Conservation (phyloP, 2,797 vertebrate genomes). For the Natrix natrix region DNA sequence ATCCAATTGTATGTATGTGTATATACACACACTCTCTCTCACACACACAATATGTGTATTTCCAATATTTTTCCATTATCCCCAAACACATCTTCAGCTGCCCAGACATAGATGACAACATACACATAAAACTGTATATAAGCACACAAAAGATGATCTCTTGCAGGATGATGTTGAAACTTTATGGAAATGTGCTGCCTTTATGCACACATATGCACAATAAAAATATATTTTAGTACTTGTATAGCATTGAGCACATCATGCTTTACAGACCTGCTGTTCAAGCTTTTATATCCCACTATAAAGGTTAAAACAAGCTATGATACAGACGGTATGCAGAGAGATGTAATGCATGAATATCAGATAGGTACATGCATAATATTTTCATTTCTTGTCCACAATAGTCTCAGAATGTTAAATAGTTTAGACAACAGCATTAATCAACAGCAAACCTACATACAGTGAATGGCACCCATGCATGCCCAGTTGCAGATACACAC, state of each 20-base stretch:
- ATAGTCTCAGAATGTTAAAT: not conserved
- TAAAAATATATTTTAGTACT: not conserved
- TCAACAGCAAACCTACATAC: slow-evolving; percentile 36
- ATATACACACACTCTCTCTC: too few species aligned
- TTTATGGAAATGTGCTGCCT: not conserved
- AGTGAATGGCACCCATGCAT: slow-evolving; percentile 14
- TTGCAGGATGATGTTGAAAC: not conserved
- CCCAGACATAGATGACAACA: not conserved
- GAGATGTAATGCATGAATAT: not conserved
- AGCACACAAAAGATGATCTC: not conserved
- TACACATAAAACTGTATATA: not conserved
- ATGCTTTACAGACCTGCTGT: not conserved
- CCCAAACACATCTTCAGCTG: not conserved
- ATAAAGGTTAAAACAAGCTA: not conserved
- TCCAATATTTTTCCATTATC: not conserved
- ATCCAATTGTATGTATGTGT: not conserved
- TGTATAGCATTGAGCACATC: not conserved
- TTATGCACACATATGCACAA: not conserved
- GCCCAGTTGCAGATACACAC: slow-evolving; percentile 37
- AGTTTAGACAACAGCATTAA: not conserved
- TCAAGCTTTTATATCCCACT: not conserved
- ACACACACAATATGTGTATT: not conserved
- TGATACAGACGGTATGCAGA: not conserved
- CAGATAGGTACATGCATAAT: slow-evolving; percentile 17
- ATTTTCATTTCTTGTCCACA: not conserved